Evolutionary conservation across 2,113 vertebrate genomes (phyloP), one percentile per base, ranked within the genome.

Genomic region (Scortum barcoo): DNA sequence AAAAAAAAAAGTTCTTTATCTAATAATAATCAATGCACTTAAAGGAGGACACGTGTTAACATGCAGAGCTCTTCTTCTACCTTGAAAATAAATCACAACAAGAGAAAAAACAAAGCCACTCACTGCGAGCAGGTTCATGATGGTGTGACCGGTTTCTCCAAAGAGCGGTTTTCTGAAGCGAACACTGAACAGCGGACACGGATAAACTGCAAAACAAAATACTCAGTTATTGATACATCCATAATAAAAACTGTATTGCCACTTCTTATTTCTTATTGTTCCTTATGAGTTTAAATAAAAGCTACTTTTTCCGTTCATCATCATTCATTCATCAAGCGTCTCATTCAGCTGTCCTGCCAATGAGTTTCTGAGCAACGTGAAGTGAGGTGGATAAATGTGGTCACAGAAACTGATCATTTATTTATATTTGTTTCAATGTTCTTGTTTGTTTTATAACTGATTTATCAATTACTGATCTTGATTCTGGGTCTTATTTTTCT

Each of bases 51-150:
- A 42, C 53, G 26, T 57, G 19, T 17, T 50, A 5, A 44, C 13
- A 44, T 24, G 38, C 17, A 14, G 3, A 72, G 33, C 26, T n/a
- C n/a, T n/a, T 22, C 26, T 36, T 46, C 11, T 22, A 38, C 6
- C 14, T 22, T 17, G 30, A 26, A 36, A 33, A 57, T 40, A 40
- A 67, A 40, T 16, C 9, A 9, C n/a, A 4, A 7, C 14, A 66
- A 36, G 4, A 28, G 65, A 11, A 26, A 26, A 66, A 51, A 60
- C 13, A 46, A 71, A 60, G 38, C 73, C 73, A 95, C 98, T 98
- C 94, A 99, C 98, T 57, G 98, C 98, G 48, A 99, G 96, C 74
- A 99, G 96, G 92, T 99, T 99, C 96, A 99, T 99, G 89, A 99
- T 99, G 0, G 98, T 99, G 94, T 99, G 98, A 51, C 98, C 98